Base-by-base conservation (phyloP, 2,797 vertebrate species). In the Ispidina picta region DNA sequence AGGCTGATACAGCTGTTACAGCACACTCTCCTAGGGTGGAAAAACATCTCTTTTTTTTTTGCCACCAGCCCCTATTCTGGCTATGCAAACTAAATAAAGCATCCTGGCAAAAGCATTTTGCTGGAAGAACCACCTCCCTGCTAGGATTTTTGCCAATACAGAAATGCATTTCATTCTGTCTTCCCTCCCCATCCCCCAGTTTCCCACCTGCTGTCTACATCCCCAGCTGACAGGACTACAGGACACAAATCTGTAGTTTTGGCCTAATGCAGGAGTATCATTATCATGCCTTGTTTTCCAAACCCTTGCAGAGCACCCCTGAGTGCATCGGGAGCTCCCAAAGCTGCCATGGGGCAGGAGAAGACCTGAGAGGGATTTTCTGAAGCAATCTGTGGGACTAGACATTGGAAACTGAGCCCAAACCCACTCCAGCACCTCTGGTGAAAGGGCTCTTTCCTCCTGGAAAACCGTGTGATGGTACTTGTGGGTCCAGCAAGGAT, bases 1-100 rank as follows among this genome's bases (percentile, higher is more conserved):
- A 87, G 29, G 43, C 78, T 92, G 74, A 90, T 90, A 90, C 81
- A 92, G 90, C 77, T 93, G 84, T 86, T 91, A 74, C 2, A 92
- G 85, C 77, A 86, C 3, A 43, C 26, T 37, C 60, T 93, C 63
- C 85, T 87, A 78, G 66, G 22, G n/a, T 83, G 9, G 60, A 87
- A 95, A 94, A 95, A 81, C 51, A 55, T 75, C 29, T 85, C 92
- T 93, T 83, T 85, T 93, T 93, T 83, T 51, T 28, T 51, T 10
- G 9, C 63, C 87, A 93, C 48, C 55, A 94, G 79, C 56, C 62
- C 70, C 60, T 89, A 76, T 83, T 86, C 63, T 81, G 83, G 63
- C 74, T 82, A 81, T 78, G 64, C 88, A 90, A 92, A 78, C 87
- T 83, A 95, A 89, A 92, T 90, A 95, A 91, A 94, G 79, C 71